Evolutionary conservation across 2,113 vertebrate genomes (phyloP).

Genomic region (Pseudorasbora parva): DNA sequence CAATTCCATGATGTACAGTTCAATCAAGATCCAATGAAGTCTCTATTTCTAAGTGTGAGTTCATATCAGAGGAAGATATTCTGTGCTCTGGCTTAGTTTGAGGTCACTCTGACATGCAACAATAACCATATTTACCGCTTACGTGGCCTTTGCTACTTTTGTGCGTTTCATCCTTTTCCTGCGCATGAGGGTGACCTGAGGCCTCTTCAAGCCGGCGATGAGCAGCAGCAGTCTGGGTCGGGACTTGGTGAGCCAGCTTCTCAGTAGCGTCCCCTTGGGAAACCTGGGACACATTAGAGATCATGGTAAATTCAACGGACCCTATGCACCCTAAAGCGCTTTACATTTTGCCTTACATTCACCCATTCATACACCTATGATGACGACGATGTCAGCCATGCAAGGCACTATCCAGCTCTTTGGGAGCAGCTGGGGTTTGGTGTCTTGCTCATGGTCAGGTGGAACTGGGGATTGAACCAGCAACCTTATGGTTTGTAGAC

Average conservation of each 20-base stretch:
- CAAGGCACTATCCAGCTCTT: too few relatives aligned
- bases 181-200: slow-evolving; percentile 83
- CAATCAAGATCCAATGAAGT: not conserved
- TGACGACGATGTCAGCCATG: too few relatives aligned
- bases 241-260: slow-evolving; percentile 87
- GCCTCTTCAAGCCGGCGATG: slow-evolving; percentile 81
- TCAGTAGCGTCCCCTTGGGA: slow-evolving; percentile 86
- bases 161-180: slow-evolving; percentile 87
- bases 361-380: too few relatives aligned
- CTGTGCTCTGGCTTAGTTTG: not conserved
- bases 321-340: too few relatives aligned
- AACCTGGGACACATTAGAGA: slow-evolving; percentile 73
- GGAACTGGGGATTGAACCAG: too few relatives aligned
- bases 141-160: slow-evolving; percentile 85
- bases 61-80: not conserved
- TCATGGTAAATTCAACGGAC: too few relatives aligned
- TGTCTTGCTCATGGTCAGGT: too few relatives aligned
- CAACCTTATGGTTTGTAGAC: too few relatives aligned
- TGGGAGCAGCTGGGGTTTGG: too few relatives aligned
- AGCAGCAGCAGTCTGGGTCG: slow-evolving; percentile 81
- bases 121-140: slow-evolving; percentile 83
- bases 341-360: too few relatives aligned
- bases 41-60: not conserved
- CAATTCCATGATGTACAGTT: not conserved
- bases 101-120: slow-evolving; percentile 57